Evolutionary conservation across 1,140 invertebrate genomes (phyloP), one percentile per base, ranked within the genome.

Genomic region (Cydia pomonella): DNA sequence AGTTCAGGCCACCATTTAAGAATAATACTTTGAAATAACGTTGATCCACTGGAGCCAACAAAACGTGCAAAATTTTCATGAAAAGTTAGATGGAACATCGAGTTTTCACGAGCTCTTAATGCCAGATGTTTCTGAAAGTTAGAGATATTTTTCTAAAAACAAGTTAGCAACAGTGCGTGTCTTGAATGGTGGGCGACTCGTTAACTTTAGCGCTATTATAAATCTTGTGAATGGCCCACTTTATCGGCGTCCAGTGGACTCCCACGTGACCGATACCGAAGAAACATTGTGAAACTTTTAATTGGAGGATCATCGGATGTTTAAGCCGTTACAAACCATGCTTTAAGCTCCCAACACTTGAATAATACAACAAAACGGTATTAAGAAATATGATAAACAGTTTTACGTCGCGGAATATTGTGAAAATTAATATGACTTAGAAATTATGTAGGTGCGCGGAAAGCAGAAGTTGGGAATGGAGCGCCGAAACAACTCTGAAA

Each of bases 191-290:
- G 77, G 81, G 72, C 74, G 78, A 82, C 80, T 84, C 86, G 81
- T 90, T 88, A 90, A 89, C 80, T 88, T 89, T 83, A 81, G 82
- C 84, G 78, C 72, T 78, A 82, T 85, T 84, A 86, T 91, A 91
- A 89, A 91, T 91, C 85, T 89, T 73, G 72, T 79, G 80, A 88
- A 90, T 87, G 77, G 82, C 76, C 75, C 76, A 78, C 80, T 85
- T 90, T 87, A 89, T 89, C 79, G 83, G 78, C 77, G 80, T 78
- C 82, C 79, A 77, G 79, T 84, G 78, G 81, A 79, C 53, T 69
- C 76, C 74, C 82, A 76, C 80, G 78, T 78, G 83, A 81, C 80
- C 80, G 82, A 82, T 81, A 82, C 80, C 80, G 83, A 83, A 83
- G 81, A 78, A 73, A 83, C 80, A 79, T 84, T 81, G 83, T 84